These are phyloP conservation scores for Rhizoglyphus robini DNA, from an alignment of 1,140 invertebrate genomes.

Conservation along the genomic window DNA sequence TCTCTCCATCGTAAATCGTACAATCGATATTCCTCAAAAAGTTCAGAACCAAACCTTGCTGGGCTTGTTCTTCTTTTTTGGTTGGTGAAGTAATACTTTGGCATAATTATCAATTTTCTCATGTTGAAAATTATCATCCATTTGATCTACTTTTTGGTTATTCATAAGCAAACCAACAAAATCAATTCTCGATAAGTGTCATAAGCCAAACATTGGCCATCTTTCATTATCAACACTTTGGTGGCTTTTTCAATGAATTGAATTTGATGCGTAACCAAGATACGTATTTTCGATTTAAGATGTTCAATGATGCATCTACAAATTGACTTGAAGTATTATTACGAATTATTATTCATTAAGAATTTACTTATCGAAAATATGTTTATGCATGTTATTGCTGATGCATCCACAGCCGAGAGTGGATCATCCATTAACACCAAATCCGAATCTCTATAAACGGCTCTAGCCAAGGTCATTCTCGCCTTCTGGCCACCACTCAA, in stretches of 20 bases:
- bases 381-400: too few relatives aligned
- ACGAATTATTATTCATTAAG: conserved; percentile 26
- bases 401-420: conserved; percentile 55
- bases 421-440: too few relatives aligned
- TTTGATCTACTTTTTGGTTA: conserved; percentile 57
- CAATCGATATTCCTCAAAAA: conserved; percentile 50
- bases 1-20: conserved; percentile 32
- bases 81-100: too few relatives aligned
- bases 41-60: conserved; percentile 67
- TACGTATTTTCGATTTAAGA: conserved; percentile 45
- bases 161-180: conserved; percentile 25
- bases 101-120: too few relatives aligned
- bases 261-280: too few relatives aligned
- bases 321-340: too few relatives aligned
- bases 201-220: conserved; percentile 32
- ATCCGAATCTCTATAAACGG: conserved; percentile 31
- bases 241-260: too few relatives aligned
- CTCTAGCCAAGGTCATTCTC: conserved; percentile 71
- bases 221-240: too few relatives aligned
- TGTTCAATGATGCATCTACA: conserved; percentile 36
- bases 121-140: too few relatives aligned
- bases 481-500: too few relatives aligned
- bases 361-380: conserved; percentile 46
- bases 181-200: not conserved
- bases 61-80: too few relatives aligned